Conservation (phyloP, 2,797 vertebrate genomes). For the Pseudomugil tenellus region DNA sequence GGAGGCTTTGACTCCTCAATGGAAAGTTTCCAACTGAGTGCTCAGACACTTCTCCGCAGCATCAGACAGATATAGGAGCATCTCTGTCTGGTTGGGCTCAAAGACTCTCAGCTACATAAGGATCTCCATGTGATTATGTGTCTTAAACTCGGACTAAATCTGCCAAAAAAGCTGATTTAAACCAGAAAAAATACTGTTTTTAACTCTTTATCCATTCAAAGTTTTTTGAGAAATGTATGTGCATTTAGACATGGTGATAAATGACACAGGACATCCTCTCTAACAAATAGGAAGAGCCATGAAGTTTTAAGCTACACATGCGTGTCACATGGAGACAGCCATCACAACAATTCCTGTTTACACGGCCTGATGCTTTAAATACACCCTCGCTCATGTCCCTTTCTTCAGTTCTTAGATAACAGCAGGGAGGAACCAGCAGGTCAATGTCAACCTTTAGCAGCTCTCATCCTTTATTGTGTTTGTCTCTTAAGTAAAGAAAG, state of each 20-base stretch:
- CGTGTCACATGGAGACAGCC: conserved; percentile 31
- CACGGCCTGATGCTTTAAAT: conserved; percentile 48
- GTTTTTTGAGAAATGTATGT: conserved; percentile 7
- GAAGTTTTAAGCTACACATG: conserved; percentile 43
- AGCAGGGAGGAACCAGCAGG: conserved; percentile 35
- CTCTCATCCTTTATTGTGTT: conserved; percentile 14
- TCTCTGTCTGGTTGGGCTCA: conserved; percentile 19
- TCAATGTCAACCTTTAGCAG: conserved; percentile 33
- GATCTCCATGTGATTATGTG: background rate
- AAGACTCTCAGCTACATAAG: conserved; percentile 23
- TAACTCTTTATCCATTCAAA: conserved; percentile 3
- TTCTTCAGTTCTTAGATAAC: conserved; percentile 54
- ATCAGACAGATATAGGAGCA: conserved; percentile 38
- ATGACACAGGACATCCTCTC: conserved; percentile 71
- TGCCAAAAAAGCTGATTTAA: conserved; percentile 6
- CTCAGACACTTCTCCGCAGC: conserved; percentile 48
- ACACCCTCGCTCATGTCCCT: conserved; percentile 37
- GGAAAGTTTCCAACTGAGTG: conserved; percentile 37
- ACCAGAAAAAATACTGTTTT: background rate
- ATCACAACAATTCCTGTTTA: conserved; percentile 76
- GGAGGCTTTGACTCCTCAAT: conserved; percentile 56
- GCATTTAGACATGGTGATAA: conserved; percentile 24
- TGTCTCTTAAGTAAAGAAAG: conserved; percentile 7
- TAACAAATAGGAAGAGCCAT: conserved; percentile 49
- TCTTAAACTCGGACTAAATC: background rate